These are phyloP conservation scores for Mus minutoides DNA, from an alignment of 2,797 vertebrate genomes.

Conservation along the genomic window DNA sequence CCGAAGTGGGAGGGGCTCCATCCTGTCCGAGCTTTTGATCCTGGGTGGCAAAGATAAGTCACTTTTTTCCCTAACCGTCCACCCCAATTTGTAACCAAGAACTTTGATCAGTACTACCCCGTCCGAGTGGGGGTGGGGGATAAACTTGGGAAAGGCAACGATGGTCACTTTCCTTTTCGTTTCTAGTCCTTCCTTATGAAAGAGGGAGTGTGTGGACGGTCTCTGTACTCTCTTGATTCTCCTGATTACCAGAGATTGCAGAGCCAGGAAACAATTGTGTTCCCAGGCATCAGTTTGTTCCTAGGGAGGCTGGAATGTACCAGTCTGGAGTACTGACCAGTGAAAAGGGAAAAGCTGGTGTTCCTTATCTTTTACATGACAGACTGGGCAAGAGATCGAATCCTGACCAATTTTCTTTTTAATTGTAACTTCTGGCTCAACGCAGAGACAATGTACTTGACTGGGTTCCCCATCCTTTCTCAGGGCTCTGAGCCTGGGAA, in stretches of 20 bases:
- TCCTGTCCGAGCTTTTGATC: constrained; percentile 46
- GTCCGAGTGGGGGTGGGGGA: no score
- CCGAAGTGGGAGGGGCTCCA: not conserved
- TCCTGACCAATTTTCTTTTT: not conserved
- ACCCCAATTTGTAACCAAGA: not conserved
- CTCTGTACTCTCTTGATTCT: not conserved
- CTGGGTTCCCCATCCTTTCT: not conserved
- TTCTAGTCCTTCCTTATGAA: not conserved
- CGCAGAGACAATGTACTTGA: not conserved
- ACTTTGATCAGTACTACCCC: not conserved
- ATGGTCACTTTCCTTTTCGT: not conserved
- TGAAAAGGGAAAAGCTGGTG: not conserved
- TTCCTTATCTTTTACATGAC: not conserved
- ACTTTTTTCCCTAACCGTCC: not conserved
- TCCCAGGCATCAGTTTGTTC: not conserved
- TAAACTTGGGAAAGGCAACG: not conserved
- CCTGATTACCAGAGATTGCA: constrained; percentile 28
- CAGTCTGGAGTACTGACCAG: not conserved
- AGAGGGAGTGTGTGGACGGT: not conserved
- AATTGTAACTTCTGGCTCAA: not conserved
- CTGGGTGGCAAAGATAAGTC: not conserved
- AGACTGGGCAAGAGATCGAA: not conserved
- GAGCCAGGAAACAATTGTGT: constrained; percentile 42
- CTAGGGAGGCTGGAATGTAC: not conserved
- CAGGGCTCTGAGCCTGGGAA: not conserved